These are phyloP conservation scores for Takifugu bimaculatus DNA, from an alignment of 2,113 vertebrate genomes.

Conservation along the genomic window DNA sequence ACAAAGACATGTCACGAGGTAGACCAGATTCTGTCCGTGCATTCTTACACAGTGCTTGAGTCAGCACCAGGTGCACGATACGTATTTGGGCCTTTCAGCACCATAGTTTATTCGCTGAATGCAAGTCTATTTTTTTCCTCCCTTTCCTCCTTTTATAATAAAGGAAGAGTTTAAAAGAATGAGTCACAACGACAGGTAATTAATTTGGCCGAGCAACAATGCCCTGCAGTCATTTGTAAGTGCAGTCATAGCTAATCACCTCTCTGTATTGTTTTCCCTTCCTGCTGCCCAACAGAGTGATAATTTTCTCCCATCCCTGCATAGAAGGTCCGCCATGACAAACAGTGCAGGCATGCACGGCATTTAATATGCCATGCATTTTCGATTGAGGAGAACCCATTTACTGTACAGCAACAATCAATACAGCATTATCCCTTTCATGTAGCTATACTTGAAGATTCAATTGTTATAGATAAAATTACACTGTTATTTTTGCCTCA, in stretches of 20 bases:
- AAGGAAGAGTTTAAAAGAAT: slow-evolving; percentile 58
- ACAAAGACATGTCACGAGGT: background rate
- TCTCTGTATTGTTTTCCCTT: slow-evolving; percentile 47
- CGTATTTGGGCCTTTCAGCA: slow-evolving; percentile 14
- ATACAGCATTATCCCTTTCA: slow-evolving; percentile 49
- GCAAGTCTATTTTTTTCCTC: slow-evolving; percentile 1
- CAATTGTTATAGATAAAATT: slow-evolving; percentile 47
- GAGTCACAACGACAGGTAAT: slow-evolving; percentile 72
- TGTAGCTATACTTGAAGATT: slow-evolving; percentile 55
- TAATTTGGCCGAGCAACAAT: slow-evolving; percentile 62
- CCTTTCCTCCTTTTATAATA: slow-evolving; percentile 31
- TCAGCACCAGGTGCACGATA: background rate
- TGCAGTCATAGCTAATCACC: slow-evolving; percentile 68
- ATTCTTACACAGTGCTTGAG: background rate
- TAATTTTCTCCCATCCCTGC: slow-evolving; percentile 36
- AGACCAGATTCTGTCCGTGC: background rate
- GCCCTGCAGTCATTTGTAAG: slow-evolving; percentile 60
- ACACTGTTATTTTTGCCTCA: slow-evolving; percentile 29
- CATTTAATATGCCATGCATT: slow-evolving; percentile 44
- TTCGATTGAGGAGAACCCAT: slow-evolving; percentile 39
- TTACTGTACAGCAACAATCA: slow-evolving; percentile 48
- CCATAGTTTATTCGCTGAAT: too few species aligned
- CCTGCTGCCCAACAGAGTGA: slow-evolving; percentile 31
- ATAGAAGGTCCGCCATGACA: slow-evolving; percentile 9
- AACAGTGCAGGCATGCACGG: slow-evolving; percentile 27